Evolutionary conservation across 1,140 invertebrate genomes (phyloP).

Genomic region (Cherax destructor): DNA sequence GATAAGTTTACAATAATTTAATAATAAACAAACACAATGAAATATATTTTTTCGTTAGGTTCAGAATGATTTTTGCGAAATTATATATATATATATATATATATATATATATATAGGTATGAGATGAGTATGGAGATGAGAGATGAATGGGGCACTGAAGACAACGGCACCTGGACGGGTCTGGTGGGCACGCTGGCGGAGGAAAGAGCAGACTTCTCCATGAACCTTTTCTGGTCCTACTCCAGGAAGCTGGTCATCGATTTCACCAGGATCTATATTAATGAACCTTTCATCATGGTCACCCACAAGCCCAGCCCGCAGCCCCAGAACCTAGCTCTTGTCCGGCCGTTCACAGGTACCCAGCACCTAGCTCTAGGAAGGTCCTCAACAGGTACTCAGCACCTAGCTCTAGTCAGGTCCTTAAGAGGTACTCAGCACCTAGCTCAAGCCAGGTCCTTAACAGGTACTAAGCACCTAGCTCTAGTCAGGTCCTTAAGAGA

Average conservation of each 20-base stretch:
- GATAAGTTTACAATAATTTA: too few relatives aligned
- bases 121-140: not conserved
- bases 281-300: conserved; percentile 44
- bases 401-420: conserved; percentile 16
- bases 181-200: conserved; percentile 34
- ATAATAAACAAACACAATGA: not conserved
- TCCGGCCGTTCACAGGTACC: conserved; percentile 23
- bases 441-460: not conserved
- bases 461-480: conserved; percentile 11
- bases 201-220: conserved; percentile 30
- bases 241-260: conserved; percentile 37
- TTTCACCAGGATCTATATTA: conserved; percentile 33
- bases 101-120: too few relatives aligned
- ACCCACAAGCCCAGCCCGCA: conserved; percentile 27
- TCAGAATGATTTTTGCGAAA: too few relatives aligned
- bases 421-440: not conserved
- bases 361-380: not conserved
- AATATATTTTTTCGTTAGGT: not conserved
- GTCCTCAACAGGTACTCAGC: not conserved
- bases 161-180: conserved; percentile 26
- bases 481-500: conserved; percentile 10
- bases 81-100: too few relatives aligned
- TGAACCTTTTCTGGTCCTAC: conserved; percentile 40
- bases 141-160: conserved; percentile 38
- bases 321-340: conserved; percentile 25